Evolutionary conservation across 1,140 invertebrate genomes (phyloP).

Genomic region (Ectropis grisescens): DNA sequence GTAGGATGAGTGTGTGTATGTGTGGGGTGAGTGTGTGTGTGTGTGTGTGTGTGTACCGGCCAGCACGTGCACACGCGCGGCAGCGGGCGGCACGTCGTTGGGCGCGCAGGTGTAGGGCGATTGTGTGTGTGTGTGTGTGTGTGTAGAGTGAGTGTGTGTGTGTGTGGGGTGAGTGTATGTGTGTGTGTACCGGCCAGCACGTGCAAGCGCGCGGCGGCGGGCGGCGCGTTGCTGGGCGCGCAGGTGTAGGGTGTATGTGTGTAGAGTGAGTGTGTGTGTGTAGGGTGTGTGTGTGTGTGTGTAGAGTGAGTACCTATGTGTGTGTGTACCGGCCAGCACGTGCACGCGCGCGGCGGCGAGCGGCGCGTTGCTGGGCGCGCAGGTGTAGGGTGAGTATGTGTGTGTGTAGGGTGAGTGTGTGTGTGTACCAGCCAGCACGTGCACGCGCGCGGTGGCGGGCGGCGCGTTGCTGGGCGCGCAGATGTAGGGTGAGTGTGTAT

Average conservation of each 20-base stretch:
- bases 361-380: slow-evolving; percentile 85
- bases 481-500: slow-evolving; percentile 76
- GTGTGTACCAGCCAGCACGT: slow-evolving; percentile 89
- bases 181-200: slow-evolving; percentile 90
- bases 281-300: too few species aligned
- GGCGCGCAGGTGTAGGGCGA: slow-evolving; percentile 81
- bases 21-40: too few species aligned
- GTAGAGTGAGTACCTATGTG: too few species aligned
- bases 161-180: too few species aligned
- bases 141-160: too few species aligned
- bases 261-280: too few species aligned
- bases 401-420: too few species aligned
- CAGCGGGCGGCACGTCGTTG: slow-evolving; percentile 82
- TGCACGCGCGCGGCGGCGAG: slow-evolving; percentile 82
- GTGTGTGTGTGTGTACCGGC: too few species aligned
- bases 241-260: slow-evolving; percentile 81
- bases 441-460: slow-evolving; percentile 79
- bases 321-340: slow-evolving; percentile 88
- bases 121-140: too few species aligned
- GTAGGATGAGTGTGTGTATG: too few species aligned
- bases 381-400: slow-evolving; percentile 79
- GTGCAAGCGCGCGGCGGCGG: slow-evolving; percentile 81
- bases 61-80: slow-evolving; percentile 84
- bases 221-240: slow-evolving; percentile 84
- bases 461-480: slow-evolving; percentile 87